Conservation (phyloP, 2,797 vertebrate species). For the Coranthus polyacanthus region DNA sequence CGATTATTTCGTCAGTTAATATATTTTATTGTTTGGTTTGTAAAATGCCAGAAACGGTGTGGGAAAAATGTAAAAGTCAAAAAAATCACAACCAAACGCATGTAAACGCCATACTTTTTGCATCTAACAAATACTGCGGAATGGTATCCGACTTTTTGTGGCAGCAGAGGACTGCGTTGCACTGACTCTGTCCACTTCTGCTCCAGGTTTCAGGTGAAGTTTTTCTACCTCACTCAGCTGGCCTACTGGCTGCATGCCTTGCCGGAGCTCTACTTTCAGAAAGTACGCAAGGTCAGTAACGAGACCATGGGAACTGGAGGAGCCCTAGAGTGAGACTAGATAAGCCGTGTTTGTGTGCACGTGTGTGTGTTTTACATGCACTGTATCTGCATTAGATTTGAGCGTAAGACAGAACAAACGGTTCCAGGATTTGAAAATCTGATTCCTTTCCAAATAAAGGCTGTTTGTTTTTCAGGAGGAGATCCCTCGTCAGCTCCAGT, state of each 20-base stretch:
- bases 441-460: slow-evolving; percentile 18
- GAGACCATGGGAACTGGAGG: slow-evolving; percentile 54
- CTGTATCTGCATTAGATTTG: background rate
- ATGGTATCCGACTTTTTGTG: background rate
- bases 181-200: background rate
- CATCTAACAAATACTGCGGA: too few species aligned
- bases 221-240: slow-evolving; percentile 97
- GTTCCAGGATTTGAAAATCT: background rate
- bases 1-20: too few species aligned
- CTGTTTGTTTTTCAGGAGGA: slow-evolving; percentile 90
- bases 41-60: too few species aligned
- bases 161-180: background rate
- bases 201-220: slow-evolving; percentile 97
- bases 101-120: too few species aligned
- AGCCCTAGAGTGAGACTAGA: slow-evolving; percentile 42
- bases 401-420: background rate
- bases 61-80: too few species aligned
- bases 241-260: slow-evolving; percentile 97
- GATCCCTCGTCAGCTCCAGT: slow-evolving; percentile 93
- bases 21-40: too few species aligned
- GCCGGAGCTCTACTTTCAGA: slow-evolving; percentile 98
- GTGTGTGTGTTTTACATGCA: slow-evolving; percentile 10
- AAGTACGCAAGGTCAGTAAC: slow-evolving; percentile 96
- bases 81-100: too few species aligned
- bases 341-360: slow-evolving; percentile 39